These are phyloP conservation scores for Hydrochoerus hydrochaeris DNA, from an alignment of 2,113 vertebrate genomes.

Conservation along the genomic window DNA sequence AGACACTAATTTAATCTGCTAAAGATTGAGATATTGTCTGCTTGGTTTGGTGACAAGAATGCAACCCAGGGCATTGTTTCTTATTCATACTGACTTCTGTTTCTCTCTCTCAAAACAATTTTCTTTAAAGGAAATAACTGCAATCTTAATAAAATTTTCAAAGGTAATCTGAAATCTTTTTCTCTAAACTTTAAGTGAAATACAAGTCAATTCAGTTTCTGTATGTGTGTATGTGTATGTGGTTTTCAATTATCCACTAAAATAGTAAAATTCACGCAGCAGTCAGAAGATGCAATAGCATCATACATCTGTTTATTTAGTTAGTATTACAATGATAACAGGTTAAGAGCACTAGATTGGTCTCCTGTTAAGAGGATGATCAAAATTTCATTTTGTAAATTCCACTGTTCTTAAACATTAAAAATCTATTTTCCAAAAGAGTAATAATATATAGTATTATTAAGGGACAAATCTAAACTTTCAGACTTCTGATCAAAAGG, in stretches of 20 bases:
- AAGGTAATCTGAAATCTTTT: not conserved
- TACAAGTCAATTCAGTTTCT: not conserved
- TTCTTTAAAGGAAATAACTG: not conserved
- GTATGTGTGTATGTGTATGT: not conserved
- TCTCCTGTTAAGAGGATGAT: constrained; percentile 55
- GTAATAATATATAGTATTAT: constrained; percentile 63
- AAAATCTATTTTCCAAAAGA: constrained; percentile 75
- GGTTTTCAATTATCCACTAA: not conserved
- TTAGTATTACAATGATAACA: constrained; percentile 60
- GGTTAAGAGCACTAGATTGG: constrained; percentile 65
- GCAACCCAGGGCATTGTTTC: not conserved
- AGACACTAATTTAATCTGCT: constrained; percentile 51
- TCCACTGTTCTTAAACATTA: constrained; percentile 75
- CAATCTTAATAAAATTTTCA: constrained; percentile 40
- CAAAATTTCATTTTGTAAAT: constrained; percentile 76
- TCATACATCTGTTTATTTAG: constrained; percentile 75
- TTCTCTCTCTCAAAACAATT: not conserved
- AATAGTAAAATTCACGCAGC: constrained; percentile 45
- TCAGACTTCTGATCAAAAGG: constrained; percentile 62
- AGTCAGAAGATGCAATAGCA: constrained; percentile 47
- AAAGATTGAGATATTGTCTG: not conserved
- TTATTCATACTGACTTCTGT: not conserved
- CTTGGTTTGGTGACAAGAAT: not conserved
- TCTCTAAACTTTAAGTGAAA: constrained; percentile 30
- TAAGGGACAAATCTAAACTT: constrained; percentile 59